phyloP scores from a whole-genome alignment of 2,113 vertebrate species.

The Syrrhaptes paradoxus region DNA sequence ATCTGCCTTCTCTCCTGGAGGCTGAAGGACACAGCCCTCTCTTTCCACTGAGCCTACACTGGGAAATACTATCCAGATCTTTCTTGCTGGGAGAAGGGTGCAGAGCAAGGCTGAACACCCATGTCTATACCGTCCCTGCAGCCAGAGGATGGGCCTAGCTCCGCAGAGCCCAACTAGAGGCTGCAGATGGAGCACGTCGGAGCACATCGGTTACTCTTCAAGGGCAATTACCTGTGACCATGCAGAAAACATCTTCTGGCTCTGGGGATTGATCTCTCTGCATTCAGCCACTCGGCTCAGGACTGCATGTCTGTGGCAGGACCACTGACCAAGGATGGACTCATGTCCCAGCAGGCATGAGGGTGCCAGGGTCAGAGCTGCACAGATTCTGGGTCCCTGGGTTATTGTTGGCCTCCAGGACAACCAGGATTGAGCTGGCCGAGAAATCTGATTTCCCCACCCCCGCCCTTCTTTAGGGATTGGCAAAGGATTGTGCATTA shows the following conservation, averaged over 20 bases:
- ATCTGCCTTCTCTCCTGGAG: background rate
- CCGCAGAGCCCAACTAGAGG: background rate
- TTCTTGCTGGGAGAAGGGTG: background rate
- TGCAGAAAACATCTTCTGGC: background rate
- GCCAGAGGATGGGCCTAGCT: background rate
- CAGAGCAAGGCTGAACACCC: background rate
- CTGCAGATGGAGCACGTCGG: background rate
- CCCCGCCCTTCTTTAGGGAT: conserved; percentile 14
- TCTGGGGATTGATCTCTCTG: background rate
- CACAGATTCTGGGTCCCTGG: background rate
- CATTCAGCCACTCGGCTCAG: background rate
- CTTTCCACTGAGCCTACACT: background rate
- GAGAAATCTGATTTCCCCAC: background rate
- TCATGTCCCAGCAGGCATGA: background rate
- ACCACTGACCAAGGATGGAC: background rate
- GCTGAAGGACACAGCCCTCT: background rate
- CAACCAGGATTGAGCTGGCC: conserved; percentile 5
- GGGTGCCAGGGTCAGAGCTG: background rate
- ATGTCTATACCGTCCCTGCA: background rate
- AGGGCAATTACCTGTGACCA: background rate
- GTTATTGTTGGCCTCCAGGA: background rate
- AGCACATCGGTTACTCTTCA: background rate
- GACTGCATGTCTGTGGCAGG: rapidly evolving
- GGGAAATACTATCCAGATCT: background rate
- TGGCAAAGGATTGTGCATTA: conserved; percentile 61